These are phyloP conservation scores for Drosophila sordidula DNA, from an alignment of 2,888 invertebrate genomes.

Conservation along the genomic window DNA sequence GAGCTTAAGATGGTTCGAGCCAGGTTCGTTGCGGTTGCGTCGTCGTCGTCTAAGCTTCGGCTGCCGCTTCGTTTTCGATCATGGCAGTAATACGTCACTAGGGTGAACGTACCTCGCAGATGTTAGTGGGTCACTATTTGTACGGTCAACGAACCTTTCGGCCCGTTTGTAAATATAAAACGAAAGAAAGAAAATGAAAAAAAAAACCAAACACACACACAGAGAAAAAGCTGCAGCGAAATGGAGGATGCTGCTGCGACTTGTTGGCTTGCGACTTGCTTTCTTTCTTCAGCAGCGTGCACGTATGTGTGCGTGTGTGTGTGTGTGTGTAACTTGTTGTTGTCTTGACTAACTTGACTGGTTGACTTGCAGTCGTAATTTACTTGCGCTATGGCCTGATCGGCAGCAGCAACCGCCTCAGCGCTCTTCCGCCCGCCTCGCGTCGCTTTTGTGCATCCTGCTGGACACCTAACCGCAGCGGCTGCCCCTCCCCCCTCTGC, in stretches of 20 bases:
- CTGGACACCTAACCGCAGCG: constrained; percentile 48
- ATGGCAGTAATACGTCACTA: constrained; percentile 84
- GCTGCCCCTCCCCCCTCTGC: neutral
- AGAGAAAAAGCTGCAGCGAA: constrained; percentile 56
- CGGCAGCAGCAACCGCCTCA: constrained; percentile 49
- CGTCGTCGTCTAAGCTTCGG: constrained; percentile 55
- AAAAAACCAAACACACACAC: constrained; percentile 45
- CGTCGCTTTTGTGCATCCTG: constrained; percentile 67
- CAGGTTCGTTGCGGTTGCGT: constrained; percentile 51
- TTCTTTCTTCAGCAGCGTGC: constrained; percentile 63
- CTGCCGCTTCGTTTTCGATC: constrained; percentile 60
- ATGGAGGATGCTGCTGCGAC: constrained; percentile 56
- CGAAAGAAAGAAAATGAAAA: constrained; percentile 49
- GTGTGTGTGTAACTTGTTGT: constrained; percentile 56
- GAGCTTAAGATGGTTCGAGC: constrained; percentile 70
- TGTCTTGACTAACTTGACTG: constrained; percentile 79
- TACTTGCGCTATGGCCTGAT: constrained; percentile 82
- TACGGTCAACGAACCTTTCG: constrained; percentile 85
- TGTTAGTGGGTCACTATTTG: constrained; percentile 86
- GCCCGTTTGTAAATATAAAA: constrained; percentile 82
- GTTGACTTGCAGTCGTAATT: constrained; percentile 79
- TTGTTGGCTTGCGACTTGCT: constrained; percentile 51
- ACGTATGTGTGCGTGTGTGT: constrained; percentile 15
- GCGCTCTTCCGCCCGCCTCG: constrained; percentile 1
- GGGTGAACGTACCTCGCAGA: constrained; percentile 86